Evolutionary conservation across 2,797 vertebrate genomes (phyloP).

Genomic region (Oophaga sylvatica): DNA sequence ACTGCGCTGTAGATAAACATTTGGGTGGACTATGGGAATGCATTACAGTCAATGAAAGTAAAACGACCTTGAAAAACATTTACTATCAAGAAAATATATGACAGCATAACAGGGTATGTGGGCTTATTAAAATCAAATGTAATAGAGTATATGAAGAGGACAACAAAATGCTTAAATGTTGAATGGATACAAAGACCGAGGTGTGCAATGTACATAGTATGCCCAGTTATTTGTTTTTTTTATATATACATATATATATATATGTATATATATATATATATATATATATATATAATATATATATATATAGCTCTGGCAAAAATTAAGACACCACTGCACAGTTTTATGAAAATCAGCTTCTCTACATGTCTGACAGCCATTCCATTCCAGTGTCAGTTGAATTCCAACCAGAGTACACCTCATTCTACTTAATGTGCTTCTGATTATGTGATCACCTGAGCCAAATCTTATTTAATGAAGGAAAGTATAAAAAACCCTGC

Average conservation of each 20-base stretch:
- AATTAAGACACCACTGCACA: no score
- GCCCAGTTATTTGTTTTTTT: neutral
- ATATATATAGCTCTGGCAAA: no score
- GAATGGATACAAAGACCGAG: neutral
- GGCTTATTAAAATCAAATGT: neutral
- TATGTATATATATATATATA: neutral
- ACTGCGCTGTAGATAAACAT: conserved; percentile 41
- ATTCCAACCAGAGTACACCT: no score
- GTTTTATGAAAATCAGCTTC: no score
- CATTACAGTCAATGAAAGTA: conserved; percentile 12
- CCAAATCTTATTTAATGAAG: no score
- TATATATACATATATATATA: neutral
- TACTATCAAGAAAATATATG: neutral
- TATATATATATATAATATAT: no score
- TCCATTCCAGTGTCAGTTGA: no score
- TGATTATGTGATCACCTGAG: no score
- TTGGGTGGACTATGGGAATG: conserved; percentile 8
- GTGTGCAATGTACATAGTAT: neutral
- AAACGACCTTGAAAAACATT: conserved; percentile 32
- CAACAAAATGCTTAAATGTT: neutral
- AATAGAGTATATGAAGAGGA: neutral
- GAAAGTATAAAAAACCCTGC: no score
- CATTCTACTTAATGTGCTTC: no score
- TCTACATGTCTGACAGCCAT: no score
- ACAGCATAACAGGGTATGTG: neutral